Evolutionary conservation across 1,140 invertebrate species (phyloP).

Genomic region (Drosophila nikananu): DNA sequence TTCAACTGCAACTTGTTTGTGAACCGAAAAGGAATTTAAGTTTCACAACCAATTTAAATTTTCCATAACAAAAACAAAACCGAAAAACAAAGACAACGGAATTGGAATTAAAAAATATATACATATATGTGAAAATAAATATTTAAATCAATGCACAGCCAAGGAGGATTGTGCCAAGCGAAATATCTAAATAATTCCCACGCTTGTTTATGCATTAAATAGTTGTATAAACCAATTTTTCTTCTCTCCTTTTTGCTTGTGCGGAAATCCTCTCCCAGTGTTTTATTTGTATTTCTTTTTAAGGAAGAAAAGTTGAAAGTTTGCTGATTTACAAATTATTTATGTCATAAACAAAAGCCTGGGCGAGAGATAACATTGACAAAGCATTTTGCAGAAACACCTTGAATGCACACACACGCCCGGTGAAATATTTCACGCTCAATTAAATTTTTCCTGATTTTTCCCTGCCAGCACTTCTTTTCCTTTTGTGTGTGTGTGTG

Average conservation of each 20-base stretch:
- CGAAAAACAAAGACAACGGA: background rate
- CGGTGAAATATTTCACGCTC: constrained; percentile 67
- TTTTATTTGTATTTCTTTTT: background rate
- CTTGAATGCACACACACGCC: constrained; percentile 7
- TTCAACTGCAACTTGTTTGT: background rate
- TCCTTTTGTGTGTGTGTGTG: too few relatives aligned
- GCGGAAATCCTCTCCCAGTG: constrained; percentile 3
- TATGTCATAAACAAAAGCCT: constrained; percentile 35
- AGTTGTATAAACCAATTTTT: constrained; percentile 5
- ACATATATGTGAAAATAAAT: background rate
- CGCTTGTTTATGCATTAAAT: constrained; percentile 17
- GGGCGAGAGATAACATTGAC: constrained; percentile 12
- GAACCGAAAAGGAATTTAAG: background rate
- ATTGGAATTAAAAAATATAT: background rate
- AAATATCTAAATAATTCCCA: constrained; percentile 24
- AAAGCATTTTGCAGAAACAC: constrained; percentile 27
- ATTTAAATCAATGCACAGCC: constrained; percentile 3
- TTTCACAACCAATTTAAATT: constrained; percentile 4
- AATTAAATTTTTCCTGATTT: constrained; percentile 67
- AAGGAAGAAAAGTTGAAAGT: constrained; percentile 10
- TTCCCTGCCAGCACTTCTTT: constrained; percentile 4
- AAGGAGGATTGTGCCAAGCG: background rate
- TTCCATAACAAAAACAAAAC: background rate
- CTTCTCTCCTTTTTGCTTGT: background rate
- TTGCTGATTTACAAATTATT: constrained; percentile 45